Evolutionary conservation across 2,113 vertebrate genomes (phyloP).

Genomic region (Cheilinus undulatus): DNA sequence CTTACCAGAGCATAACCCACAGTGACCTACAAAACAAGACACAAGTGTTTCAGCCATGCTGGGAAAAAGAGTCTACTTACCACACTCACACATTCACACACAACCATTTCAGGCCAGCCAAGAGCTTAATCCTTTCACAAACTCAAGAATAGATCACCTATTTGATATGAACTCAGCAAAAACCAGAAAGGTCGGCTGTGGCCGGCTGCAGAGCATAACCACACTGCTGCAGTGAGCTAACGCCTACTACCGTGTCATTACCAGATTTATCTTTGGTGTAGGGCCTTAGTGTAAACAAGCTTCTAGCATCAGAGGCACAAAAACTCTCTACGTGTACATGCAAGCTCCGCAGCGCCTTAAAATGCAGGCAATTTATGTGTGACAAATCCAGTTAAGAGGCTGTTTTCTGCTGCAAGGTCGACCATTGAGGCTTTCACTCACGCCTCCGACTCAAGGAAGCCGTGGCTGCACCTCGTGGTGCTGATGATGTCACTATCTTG

Average conservation of each 20-base stretch:
- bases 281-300: slow-evolving; percentile 67
- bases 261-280: slow-evolving; percentile 60
- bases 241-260: slow-evolving; percentile 45
- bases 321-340: slow-evolving; percentile 54
- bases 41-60: background rate
- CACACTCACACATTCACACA: background rate
- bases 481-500: slow-evolving; percentile 58
- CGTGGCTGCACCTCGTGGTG: slow-evolving; percentile 21
- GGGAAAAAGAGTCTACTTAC: too few relatives aligned
- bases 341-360: slow-evolving; percentile 1
- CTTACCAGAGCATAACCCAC: slow-evolving; percentile 4
- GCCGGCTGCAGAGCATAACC: slow-evolving; percentile 22
- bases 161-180: slow-evolving; percentile 50
- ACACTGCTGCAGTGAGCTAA: slow-evolving; percentile 6
- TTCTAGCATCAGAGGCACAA: slow-evolving; percentile 33
- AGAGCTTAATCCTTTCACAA: slow-evolving; percentile 24
- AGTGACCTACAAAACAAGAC: slow-evolving; percentile 1
- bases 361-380: slow-evolving; percentile 16
- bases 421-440: slow-evolving; percentile 2
- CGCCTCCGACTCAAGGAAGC: slow-evolving; percentile 8
- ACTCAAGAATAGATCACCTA: slow-evolving; percentile 39
- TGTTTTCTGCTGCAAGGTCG: slow-evolving; percentile 13
- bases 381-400: slow-evolving; percentile 6
- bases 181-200: slow-evolving; percentile 35
- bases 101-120: too few relatives aligned